Evolutionary conservation across 2,888 invertebrate species (phyloP).

Genomic region (Leptopilina drosophilae): DNA sequence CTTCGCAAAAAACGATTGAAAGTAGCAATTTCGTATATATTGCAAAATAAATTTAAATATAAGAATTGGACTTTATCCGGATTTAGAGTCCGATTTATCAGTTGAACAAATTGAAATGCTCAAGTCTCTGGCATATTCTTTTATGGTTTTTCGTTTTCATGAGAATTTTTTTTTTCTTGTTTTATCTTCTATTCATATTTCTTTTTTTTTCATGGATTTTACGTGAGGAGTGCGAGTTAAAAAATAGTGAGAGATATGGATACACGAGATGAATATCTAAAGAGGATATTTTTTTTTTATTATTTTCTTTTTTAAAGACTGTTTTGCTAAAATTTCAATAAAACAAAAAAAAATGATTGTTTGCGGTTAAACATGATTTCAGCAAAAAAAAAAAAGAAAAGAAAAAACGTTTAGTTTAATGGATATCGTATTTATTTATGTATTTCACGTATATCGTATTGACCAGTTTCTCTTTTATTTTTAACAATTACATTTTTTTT

Average conservation of each 20-base stretch:
- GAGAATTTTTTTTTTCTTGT: neutral
- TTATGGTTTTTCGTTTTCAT: conserved; percentile 8
- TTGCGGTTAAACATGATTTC: too few relatives aligned
- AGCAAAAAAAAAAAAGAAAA: too few relatives aligned
- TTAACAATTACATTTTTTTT: too few relatives aligned
- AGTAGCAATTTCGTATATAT: neutral
- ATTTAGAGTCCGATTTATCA: neutral
- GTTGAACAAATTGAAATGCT: conserved; percentile 11
- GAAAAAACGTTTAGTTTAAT: too few relatives aligned
- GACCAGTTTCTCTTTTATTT: too few relatives aligned
- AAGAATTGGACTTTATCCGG: neutral
- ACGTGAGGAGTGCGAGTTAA: neutral
- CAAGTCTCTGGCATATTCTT: neutral
- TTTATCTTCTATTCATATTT: neutral
- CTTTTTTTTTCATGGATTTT: neutral
- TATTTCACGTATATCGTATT: too few relatives aligned
- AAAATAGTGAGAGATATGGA: neutral
- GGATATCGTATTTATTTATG: too few relatives aligned
- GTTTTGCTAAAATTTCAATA: neutral
- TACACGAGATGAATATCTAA: neutral
- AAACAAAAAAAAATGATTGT: neutral
- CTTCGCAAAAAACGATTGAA: neutral
- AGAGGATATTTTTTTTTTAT: neutral
- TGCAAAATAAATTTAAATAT: neutral
- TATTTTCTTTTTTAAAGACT: neutral